Evolutionary conservation across 1,140 invertebrate species (phyloP), one percentile per base, ranked within the genome.

Genomic region (Drosophila nasuta): DNA sequence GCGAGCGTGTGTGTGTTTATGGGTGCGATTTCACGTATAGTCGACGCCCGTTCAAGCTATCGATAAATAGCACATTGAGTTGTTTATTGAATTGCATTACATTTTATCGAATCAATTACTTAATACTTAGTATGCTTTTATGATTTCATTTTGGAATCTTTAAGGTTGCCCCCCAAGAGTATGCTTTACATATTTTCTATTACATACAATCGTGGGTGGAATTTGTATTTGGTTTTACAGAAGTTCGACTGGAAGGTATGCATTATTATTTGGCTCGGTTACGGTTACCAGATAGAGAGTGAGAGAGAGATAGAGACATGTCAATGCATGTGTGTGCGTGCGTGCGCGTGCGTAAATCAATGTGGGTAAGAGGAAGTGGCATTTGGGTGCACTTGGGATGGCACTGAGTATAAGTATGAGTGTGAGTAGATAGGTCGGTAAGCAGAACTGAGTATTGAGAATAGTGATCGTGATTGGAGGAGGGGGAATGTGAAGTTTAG

Each of bases 271-370:
- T 38, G 2, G 35, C 6, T 38, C 35, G 35, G 35, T 38, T 38
- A 38, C 35, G 11, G 20, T 25, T 25, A 3, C 20, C 20, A 25
- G 3, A 25, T 0, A 25, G 20, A 25, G 20, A 25, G 3, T 25
- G 20, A 25, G 20, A 25, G 20, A 25, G 20, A 25, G 3, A 25
- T 4, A 11, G 11, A n/a, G 49, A 30, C 25, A 30, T 52, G 25
- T n/a, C 49, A n/a, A 30, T 48, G 46, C 28, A 20, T 30, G 20
- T 20, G 15, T 38, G 30, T 25, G 46, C 20, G 30, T 28, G 28
- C 17, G 11, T 15, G 35, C 49, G 43, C 5, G 25, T 17, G 62
- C n/a, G 49, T 52, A 49, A 48, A n/a, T 46, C 5, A 49, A 28
- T 54, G 51, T 35, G 11, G n/a, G 51, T 6, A 35, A 15, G 6